Percentiles rank a stretch among this genome's conserved stretches.
Evolutionary conservation across 2,888 invertebrate genomes (phyloP).

Genomic region (Bembecia ichneumoniformis): DNA sequence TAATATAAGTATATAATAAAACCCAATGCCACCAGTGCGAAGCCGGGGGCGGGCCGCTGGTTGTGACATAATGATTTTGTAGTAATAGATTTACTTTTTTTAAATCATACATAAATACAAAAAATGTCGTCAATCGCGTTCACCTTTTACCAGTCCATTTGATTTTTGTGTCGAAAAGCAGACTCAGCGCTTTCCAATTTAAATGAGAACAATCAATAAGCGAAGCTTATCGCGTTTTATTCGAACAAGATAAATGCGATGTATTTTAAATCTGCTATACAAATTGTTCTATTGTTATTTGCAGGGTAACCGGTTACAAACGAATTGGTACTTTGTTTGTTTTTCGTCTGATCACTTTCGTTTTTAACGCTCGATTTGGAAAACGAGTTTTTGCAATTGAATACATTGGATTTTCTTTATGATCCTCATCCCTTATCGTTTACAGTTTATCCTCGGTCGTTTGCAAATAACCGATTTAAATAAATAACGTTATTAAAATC

Average conservation of each 20-base stretch:
- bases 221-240: constrained; percentile 54
- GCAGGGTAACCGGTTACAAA: constrained; percentile 36
- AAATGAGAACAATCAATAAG: constrained; percentile 61
- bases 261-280: constrained; percentile 58
- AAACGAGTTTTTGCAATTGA: constrained; percentile 1
- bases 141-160: constrained; percentile 36
- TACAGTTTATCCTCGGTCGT: background rate
- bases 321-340: constrained; percentile 21
- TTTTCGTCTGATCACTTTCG: constrained; percentile 25
- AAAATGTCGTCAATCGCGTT: constrained; percentile 5
- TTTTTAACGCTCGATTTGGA: constrained; percentile 10
- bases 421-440: background rate
- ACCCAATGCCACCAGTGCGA: no score
- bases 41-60: no score
- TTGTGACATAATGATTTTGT: no score
- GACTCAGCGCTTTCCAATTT: constrained; percentile 51
- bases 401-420: constrained; percentile 5
- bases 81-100: no score
- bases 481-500: background rate
- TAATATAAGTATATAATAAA: no score
- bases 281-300: constrained; percentile 45
- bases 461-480: background rate
- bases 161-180: constrained; percentile 42
- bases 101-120: no score
- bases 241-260: constrained; percentile 50